Conservation (phyloP, 1,140 invertebrate species). For the Armadillidium nasatum region DNA sequence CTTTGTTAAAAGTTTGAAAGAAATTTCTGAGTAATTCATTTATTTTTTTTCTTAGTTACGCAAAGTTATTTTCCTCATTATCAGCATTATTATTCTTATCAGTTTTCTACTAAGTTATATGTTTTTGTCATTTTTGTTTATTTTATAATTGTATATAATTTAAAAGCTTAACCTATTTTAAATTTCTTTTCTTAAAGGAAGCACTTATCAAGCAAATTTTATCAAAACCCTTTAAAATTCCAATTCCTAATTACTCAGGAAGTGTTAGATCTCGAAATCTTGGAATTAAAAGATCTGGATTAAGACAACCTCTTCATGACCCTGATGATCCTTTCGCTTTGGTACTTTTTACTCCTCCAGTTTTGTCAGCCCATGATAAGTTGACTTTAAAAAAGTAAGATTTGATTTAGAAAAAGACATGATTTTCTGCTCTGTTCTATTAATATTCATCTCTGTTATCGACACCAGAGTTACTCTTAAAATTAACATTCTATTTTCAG, state of each 20-base stretch:
- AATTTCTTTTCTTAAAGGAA: constrained; percentile 56
- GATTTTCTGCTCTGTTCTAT: background rate
- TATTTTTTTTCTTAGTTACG: no score
- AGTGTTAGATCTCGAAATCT: constrained; percentile 63
- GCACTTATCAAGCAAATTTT: constrained; percentile 73
- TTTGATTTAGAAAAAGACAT: background rate
- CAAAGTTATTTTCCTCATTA: no score
- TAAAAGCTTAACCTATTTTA: no score
- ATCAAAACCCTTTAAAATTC: constrained; percentile 86
- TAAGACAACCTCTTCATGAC: constrained; percentile 78
- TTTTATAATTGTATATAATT: no score
- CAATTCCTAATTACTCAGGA: constrained; percentile 78
- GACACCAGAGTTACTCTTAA: no score
- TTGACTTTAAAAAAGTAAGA: constrained; percentile 61
- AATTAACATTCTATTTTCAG: background rate
- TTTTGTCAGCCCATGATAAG: constrained; percentile 74
- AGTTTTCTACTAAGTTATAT: no score
- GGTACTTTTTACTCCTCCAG: constrained; percentile 80
- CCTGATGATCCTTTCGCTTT: constrained; percentile 89
- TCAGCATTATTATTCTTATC: no score
- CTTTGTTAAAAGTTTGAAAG: no score
- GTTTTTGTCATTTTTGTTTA: no score
- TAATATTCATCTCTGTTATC: background rate
- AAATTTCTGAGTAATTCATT: no score
- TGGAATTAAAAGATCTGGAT: constrained; percentile 65